Conservation (phyloP, 1,140 invertebrate genomes). For the Ladona fulva region DNA sequence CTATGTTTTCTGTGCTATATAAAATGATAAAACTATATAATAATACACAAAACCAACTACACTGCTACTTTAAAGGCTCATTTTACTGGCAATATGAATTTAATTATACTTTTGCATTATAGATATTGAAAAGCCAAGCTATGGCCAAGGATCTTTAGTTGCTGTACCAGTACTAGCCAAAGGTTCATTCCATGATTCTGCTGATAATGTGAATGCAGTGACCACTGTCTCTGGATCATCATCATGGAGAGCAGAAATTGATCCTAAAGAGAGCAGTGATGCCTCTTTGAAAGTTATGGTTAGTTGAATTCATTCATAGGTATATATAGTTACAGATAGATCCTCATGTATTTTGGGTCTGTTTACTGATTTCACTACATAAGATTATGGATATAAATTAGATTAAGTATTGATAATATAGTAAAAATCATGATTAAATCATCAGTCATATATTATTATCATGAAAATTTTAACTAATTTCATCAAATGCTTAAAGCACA, state of each 20-base stretch:
- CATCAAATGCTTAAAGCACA: conserved; percentile 9
- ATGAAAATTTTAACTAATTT: too few relatives aligned
- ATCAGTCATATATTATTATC: too few relatives aligned
- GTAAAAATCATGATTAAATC: too few relatives aligned
- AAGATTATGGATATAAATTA: too few relatives aligned
- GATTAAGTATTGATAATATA: too few relatives aligned
- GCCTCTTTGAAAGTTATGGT: neutral
- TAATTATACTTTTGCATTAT: conserved; percentile 24
- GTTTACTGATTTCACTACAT: too few relatives aligned
- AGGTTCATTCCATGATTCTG: conserved; percentile 28
- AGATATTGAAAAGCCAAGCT: conserved; percentile 65
- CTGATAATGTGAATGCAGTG: neutral
- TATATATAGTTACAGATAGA: neutral
- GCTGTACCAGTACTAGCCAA: conserved; percentile 60
- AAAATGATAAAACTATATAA: too few relatives aligned
- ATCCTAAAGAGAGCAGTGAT: neutral
- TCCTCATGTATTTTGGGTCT: too few relatives aligned
- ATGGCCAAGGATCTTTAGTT: conserved; percentile 68
- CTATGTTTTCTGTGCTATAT: too few relatives aligned
- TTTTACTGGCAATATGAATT: neutral
- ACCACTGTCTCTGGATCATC: conserved; percentile 20
- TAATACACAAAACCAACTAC: too few relatives aligned
- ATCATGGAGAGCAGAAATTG: conserved; percentile 39
- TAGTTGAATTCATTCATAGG: neutral
- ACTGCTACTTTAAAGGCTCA: too few relatives aligned